phyloP scores from a whole-genome alignment of 2,888 invertebrate species.

The Auanema sp. region DNA sequence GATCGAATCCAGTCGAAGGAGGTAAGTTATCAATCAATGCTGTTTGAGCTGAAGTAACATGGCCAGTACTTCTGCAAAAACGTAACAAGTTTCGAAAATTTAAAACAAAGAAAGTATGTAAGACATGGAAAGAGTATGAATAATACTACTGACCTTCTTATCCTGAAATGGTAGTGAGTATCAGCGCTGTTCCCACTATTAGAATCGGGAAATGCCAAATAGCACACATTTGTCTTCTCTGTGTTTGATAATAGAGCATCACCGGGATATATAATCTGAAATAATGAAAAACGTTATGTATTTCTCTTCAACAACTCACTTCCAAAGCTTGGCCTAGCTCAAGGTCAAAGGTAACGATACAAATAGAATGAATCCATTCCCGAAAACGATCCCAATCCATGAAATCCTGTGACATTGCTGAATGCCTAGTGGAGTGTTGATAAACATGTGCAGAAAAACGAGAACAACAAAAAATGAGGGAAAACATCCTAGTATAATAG shows the following conservation, averaged over 20 bases:
- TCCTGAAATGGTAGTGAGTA: constrained; percentile 90
- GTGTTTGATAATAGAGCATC: constrained; percentile 71
- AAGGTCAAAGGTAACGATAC: constrained; percentile 96
- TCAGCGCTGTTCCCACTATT: constrained; percentile 95
- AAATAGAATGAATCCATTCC: constrained; percentile 95
- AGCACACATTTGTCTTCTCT: constrained; percentile 78
- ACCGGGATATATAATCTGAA: constrained; percentile 79
- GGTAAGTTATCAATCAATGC: constrained; percentile 31
- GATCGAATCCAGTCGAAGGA: constrained; percentile 31
- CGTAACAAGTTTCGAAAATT: neutral
- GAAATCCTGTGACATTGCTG: constrained; percentile 18
- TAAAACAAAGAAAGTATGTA: too few species aligned
- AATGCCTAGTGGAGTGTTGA: neutral
- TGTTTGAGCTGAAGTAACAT: constrained; percentile 21
- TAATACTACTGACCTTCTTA: constrained; percentile 70
- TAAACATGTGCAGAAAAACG: neutral
- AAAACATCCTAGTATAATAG: neutral
- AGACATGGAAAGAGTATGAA: neutral
- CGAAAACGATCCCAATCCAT: constrained; percentile 70
- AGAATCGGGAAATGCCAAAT: constrained; percentile 96
- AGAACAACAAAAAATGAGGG: constrained; percentile 6
- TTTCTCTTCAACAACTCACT: constrained; percentile 67
- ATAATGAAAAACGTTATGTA: constrained; percentile 6
- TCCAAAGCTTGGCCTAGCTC: constrained; percentile 98
- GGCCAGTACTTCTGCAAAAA: constrained; percentile 13